Conservation (phyloP, 1,140 invertebrate species). For the roundworm (Caenorhabditis elegans) region WBcel235 BX284602.5:5235001-5235500, state of each 20-base stretch:
- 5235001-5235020: neutral
- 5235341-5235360: conserved; percentile 38
- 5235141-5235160: neutral
- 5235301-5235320: conserved; percentile 12
- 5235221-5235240: conserved; percentile 44
- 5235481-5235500: too few species aligned
- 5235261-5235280: conserved; percentile 25
- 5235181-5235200: conserved; percentile 46
- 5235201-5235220: conserved; percentile 48
- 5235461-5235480: too few species aligned
- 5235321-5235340: conserved; percentile 25
- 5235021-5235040: neutral
- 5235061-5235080: conserved; percentile 45
- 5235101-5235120: conserved; percentile 33
- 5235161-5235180: conserved; percentile 46
- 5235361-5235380: conserved; percentile 45
- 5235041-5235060: conserved; percentile 41
- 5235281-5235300: conserved; percentile 13
- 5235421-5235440: neutral
- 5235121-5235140: neutral
- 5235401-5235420: too few species aligned
- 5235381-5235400: too few species aligned
- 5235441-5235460: too few species aligned
- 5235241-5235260: neutral
- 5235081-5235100: conserved; percentile 43